Conservation (phyloP, 2,797 vertebrate species). For the Varecia variegata region DNA sequence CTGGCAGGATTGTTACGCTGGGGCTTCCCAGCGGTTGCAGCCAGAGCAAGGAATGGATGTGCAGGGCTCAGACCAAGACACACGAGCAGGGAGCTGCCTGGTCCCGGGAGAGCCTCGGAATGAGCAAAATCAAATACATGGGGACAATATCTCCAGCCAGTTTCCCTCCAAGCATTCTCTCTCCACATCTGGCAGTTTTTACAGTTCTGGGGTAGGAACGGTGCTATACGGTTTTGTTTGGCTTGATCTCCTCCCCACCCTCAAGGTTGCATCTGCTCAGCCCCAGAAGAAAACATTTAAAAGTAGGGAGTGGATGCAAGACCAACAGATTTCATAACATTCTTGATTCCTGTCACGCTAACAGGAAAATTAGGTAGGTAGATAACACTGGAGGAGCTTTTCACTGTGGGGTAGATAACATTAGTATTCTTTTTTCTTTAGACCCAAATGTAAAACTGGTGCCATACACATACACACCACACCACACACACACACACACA, state of each 20-base stretch:
- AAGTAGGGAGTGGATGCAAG: not conserved
- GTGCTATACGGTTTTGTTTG: not conserved
- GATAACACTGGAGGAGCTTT: not conserved
- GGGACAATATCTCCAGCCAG: not conserved
- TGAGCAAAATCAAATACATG: not conserved
- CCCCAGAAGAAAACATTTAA: not conserved
- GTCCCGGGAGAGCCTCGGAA: not conserved
- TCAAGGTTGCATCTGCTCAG: not conserved
- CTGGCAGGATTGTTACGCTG: not conserved
- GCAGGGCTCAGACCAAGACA: not conserved
- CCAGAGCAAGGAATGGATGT: not conserved
- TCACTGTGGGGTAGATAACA: not conserved
- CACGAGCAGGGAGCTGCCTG: not conserved
- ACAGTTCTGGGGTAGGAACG: not conserved
- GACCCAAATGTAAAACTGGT: not conserved
- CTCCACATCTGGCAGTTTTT: not conserved
- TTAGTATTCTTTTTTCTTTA: not conserved
- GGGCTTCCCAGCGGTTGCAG: not conserved
- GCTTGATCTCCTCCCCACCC: not conserved
- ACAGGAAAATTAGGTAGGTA: conserved; percentile 15
- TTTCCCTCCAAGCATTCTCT: not conserved
- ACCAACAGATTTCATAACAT: not conserved
- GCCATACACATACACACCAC: no score
- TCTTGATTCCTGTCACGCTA: not conserved
- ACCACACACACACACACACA: no score